Evolutionary conservation across 2,888 invertebrate species (phyloP).

Genomic region (Patella ulyssiponensis): DNA sequence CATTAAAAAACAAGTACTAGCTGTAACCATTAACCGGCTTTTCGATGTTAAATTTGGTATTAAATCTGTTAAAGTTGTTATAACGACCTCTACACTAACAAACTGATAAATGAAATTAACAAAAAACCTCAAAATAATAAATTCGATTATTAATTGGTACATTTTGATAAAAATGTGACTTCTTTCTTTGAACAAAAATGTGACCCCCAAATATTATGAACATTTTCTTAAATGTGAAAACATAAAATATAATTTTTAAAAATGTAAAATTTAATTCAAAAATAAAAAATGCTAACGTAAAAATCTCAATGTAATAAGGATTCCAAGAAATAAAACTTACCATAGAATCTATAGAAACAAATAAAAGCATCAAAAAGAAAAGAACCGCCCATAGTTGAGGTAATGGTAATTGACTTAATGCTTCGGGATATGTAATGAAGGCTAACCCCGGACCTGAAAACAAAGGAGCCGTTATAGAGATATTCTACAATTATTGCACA

Average conservation of each 20-base stretch:
- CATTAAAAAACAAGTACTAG: neutral
- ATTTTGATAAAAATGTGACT: too few species aligned
- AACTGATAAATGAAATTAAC: neutral
- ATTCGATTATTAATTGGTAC: neutral
- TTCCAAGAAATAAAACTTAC: neutral
- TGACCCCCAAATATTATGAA: too few species aligned
- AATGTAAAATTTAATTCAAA: too few species aligned
- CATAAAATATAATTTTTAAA: too few species aligned
- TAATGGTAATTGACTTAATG: neutral
- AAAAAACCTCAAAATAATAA: neutral
- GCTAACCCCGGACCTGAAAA: slow-evolving; percentile 6
- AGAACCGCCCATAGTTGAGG: neutral
- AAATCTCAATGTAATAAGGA: too few species aligned
- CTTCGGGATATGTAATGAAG: slow-evolving; percentile 3
- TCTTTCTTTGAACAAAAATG: too few species aligned
- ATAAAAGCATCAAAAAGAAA: neutral
- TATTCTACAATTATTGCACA: too few species aligned
- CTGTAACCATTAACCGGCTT: neutral
- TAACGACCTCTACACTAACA: neutral
- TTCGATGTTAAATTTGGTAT: neutral
- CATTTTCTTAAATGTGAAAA: too few species aligned
- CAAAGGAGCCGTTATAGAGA: too few species aligned
- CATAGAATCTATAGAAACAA: neutral
- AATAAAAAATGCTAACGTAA: too few species aligned
- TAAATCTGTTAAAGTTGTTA: neutral